phyloP scores from a whole-genome alignment of 2,113 vertebrate genomes.

The Prinia subflava region DNA sequence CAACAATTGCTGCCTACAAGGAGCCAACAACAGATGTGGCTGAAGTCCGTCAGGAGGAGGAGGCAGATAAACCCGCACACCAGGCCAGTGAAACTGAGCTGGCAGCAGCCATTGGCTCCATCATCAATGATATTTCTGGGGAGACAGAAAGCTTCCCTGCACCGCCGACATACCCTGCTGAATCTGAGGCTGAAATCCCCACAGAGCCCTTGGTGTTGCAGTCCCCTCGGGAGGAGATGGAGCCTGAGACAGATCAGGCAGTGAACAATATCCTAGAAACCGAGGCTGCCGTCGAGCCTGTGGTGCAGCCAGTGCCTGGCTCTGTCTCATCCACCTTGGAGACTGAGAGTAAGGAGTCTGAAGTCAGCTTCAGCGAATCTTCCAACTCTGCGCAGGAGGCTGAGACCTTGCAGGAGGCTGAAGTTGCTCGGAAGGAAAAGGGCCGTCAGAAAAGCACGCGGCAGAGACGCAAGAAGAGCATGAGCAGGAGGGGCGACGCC shows the following conservation, averaged over 20 bases:
- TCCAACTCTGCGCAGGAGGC: slow-evolving; percentile 65
- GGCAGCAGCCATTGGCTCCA: slow-evolving; percentile 95
- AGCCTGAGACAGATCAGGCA: slow-evolving; percentile 81
- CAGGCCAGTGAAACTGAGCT: slow-evolving; percentile 94
- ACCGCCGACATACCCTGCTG: slow-evolving; percentile 68
- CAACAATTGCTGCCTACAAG: slow-evolving; percentile 77
- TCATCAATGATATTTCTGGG: slow-evolving; percentile 86
- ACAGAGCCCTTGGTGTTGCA: slow-evolving; percentile 72
- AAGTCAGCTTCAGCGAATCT: slow-evolving; percentile 62
- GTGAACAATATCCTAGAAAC: slow-evolving; percentile 79
- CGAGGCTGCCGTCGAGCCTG: slow-evolving; percentile 32
- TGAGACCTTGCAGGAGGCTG: slow-evolving; percentile 62
- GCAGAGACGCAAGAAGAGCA: slow-evolving; percentile 80
- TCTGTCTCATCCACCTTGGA: not conserved
- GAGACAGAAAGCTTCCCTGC: slow-evolving; percentile 86
- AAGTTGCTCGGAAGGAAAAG: slow-evolving; percentile 82
- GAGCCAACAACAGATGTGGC: slow-evolving; percentile 73
- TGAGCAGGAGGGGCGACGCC: slow-evolving; percentile 70
- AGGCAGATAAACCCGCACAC: slow-evolving; percentile 86
- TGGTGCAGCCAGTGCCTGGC: slow-evolving; percentile 1
- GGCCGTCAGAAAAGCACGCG: slow-evolving; percentile 79
- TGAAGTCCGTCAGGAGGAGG: slow-evolving; percentile 75
- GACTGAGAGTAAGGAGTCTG: slow-evolving; percentile 72
- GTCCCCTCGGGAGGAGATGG: slow-evolving; percentile 77
- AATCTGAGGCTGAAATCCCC: slow-evolving; percentile 63